Evolutionary conservation across 2,113 vertebrate genomes (phyloP).

Genomic region (Elephantulus edwardii): DNA sequence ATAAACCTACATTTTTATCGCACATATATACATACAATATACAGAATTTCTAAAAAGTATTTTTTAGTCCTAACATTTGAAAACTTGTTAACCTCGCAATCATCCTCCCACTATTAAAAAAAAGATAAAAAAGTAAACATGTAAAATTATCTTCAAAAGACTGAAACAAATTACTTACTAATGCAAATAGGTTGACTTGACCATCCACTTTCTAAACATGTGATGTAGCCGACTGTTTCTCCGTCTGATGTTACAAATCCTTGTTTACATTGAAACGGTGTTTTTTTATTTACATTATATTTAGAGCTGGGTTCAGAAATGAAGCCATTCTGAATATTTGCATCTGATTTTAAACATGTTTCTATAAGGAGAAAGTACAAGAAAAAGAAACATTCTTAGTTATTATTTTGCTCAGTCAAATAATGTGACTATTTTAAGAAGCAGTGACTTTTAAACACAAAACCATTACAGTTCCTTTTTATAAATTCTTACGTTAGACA

Average conservation of each 20-base stretch:
- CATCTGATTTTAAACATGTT: not conserved
- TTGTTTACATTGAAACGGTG: rapidly evolving
- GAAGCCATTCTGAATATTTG: slow-evolving; percentile 48
- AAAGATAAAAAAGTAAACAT: not conserved
- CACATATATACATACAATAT: no score
- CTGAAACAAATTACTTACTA: slow-evolving; percentile 75
- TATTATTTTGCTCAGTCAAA: not conserved
- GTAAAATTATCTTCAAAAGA: rapidly evolving
- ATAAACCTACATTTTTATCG: not conserved
- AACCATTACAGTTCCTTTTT: not conserved
- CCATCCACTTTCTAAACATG: slow-evolving; percentile 73
- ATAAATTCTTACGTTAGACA: not conserved
- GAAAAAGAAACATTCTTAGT: not conserved
- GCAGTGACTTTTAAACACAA: not conserved
- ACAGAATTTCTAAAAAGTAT: not conserved
- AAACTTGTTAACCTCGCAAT: rapidly evolving
- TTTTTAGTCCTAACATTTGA: not conserved
- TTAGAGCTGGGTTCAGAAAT: rapidly evolving
- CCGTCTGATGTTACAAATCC: slow-evolving; percentile 77
- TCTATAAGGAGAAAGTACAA: slow-evolving; percentile 66
- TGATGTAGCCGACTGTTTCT: not conserved
- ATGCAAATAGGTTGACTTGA: slow-evolving; percentile 75
- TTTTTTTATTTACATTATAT: rapidly evolving
- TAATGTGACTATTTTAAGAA: not conserved
- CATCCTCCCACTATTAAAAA: not conserved